A percentile compares a stretch with the other conserved stretches of the same genome.
Conservation (phyloP, 2,113 vertebrate species). For the Myotis lucifugus region DNA sequence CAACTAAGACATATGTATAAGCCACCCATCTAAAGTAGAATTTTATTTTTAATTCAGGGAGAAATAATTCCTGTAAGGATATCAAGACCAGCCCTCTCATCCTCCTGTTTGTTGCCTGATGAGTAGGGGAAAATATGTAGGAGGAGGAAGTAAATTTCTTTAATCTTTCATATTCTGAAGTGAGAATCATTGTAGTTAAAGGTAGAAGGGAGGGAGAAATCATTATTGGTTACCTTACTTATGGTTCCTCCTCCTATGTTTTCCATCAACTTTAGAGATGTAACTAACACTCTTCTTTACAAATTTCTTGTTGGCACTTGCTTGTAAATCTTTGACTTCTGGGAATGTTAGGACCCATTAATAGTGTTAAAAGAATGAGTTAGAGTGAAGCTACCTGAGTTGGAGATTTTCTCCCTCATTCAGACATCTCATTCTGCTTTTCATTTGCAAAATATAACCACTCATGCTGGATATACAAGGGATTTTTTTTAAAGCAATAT, state of each 20-base stretch:
- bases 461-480: neutral
- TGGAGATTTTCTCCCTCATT: conserved; percentile 29
- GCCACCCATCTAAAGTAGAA: neutral
- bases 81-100: neutral
- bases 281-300: neutral
- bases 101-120: neutral
- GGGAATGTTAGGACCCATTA: neutral
- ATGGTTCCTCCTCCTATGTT: neutral
- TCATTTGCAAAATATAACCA: neutral
- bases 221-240: conserved; percentile 9
- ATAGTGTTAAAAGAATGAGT: conserved; percentile 16
- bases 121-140: neutral
- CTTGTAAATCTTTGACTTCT: neutral
- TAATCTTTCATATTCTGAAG: conserved; percentile 39
- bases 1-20: neutral
- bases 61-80: neutral
- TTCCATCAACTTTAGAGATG: neutral
- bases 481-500: neutral
- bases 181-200: conserved; percentile 27
- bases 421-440: conserved; percentile 22
- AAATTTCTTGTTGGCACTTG: neutral
- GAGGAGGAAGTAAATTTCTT: conserved; percentile 32
- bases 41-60: conserved; percentile 48
- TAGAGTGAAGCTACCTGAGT: neutral
- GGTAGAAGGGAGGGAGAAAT: neutral